Conservation (phyloP, 2,113 vertebrate genomes). For the Serinus canaria region DNA sequence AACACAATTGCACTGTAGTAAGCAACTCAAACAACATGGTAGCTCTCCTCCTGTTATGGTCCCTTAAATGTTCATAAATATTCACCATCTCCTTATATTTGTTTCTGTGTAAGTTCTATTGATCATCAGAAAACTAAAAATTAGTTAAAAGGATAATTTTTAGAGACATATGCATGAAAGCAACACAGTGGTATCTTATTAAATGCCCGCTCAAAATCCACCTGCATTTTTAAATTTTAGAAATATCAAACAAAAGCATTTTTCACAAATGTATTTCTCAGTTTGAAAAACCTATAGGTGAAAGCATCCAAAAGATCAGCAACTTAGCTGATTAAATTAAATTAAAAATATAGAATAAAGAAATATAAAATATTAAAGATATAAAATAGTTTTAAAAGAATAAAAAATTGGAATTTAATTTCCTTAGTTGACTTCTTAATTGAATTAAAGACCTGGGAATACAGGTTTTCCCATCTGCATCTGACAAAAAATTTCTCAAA, state of each 20-base stretch:
- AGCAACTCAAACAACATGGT: neutral
- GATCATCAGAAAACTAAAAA: neutral
- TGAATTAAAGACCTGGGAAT: neutral
- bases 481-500: neutral
- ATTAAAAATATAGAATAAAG: neutral
- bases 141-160: neutral
- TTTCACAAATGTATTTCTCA: neutral
- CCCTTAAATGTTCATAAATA: neutral
- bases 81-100: neutral
- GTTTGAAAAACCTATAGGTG: neutral
- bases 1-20: neutral
- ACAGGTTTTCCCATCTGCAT: neutral
- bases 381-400: neutral
- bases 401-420: neutral
- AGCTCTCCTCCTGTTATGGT: neutral
- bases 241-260: neutral
- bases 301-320: neutral
- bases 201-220: neutral
- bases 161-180: neutral
- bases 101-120: neutral
- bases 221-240: neutral
- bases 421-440: neutral
- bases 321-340: neutral
- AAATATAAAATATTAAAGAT: neutral
- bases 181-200: neutral